phyloP scores from a whole-genome alignment of 1,140 invertebrate species.

The Gryon sp. region DNA sequence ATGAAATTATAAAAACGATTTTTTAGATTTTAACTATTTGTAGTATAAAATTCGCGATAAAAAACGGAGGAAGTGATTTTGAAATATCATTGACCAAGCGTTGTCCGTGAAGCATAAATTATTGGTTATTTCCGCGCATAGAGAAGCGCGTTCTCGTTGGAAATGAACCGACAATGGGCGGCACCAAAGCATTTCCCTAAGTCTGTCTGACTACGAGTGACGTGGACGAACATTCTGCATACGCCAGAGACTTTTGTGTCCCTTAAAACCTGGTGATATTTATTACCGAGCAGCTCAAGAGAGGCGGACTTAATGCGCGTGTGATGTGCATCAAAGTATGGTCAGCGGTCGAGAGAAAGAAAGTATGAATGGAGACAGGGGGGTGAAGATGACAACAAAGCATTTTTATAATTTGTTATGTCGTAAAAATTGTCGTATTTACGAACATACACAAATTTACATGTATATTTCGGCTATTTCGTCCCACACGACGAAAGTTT shows the following conservation, averaged over 20 bases:
- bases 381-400: too few relatives aligned
- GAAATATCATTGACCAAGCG: conserved; percentile 13
- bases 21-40: too few relatives aligned
- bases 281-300: conserved; percentile 38
- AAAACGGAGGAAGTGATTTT: neutral
- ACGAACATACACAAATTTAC: conserved; percentile 37
- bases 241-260: conserved; percentile 38
- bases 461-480: too few relatives aligned
- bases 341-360: conserved; percentile 11
- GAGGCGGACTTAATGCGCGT: conserved; percentile 37
- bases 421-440: conserved; percentile 31
- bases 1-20: too few relatives aligned
- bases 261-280: conserved; percentile 51
- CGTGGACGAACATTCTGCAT: conserved; percentile 12
- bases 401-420: conserved; percentile 50
- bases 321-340: conserved; percentile 3
- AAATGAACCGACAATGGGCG: conserved; percentile 36
- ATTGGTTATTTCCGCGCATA: conserved; percentile 39
- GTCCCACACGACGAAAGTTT: too few relatives aligned
- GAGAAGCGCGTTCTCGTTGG: conserved; percentile 14
- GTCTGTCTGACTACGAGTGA: conserved; percentile 6
- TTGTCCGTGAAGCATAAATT: conserved; percentile 30
- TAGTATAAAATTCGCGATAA: too few relatives aligned
- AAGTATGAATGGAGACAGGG: too few relatives aligned
- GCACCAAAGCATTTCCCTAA: conserved; percentile 1